Evolutionary conservation across 2,888 invertebrate genomes (phyloP), one percentile per base, ranked within the genome.

Genomic region (Morinoia aosen): DNA sequence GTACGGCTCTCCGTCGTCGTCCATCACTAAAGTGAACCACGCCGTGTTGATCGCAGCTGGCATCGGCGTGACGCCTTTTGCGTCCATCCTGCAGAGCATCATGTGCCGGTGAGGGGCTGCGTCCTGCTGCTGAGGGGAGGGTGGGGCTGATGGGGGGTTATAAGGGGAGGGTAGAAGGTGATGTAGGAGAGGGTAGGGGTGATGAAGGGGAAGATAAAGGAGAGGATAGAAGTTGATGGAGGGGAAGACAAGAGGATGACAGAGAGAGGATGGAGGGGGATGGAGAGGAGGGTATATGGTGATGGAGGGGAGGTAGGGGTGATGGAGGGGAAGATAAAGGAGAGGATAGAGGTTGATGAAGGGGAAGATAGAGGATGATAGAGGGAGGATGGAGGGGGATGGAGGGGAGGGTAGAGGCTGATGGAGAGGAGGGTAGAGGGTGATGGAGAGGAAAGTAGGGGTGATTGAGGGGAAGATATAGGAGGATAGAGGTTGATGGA

Each of bases 1-100:
- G 0, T 97, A 97, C 96, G 97, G 97, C 1, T 97, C 97, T 4
- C 97, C 97, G 0, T 97, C 97, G 25, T 97, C 97, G 5, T 97
- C 97, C 95, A 97, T 97, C 39, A 97, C 97, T 96, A 97, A 97
- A 57, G 97, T 97, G 0, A 97, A 97, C 88, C 97, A 97, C 93
- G 97, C 97, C 5, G 97, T 97, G 16, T 96, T 97, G 61, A 96
- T 97, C 40, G 97, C 96, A 5, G 96, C 96, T 0, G 97, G 97
- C 16, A 97, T 97, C 91, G 97, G 97, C 5, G 96, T 97, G 39
- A 97, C 97, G 14, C 97, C 97, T 40, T 97, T 97, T 88, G 97
- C 97, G 56, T 96, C 97, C 48, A 96, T 97, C 57, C 96, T 97
- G 12, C 97, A 97, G 95, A 96, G 96, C 90, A 96, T 97, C 48